Conservation (phyloP, 2,888 invertebrate species). For the Mechanitis mazaeus region DNA sequence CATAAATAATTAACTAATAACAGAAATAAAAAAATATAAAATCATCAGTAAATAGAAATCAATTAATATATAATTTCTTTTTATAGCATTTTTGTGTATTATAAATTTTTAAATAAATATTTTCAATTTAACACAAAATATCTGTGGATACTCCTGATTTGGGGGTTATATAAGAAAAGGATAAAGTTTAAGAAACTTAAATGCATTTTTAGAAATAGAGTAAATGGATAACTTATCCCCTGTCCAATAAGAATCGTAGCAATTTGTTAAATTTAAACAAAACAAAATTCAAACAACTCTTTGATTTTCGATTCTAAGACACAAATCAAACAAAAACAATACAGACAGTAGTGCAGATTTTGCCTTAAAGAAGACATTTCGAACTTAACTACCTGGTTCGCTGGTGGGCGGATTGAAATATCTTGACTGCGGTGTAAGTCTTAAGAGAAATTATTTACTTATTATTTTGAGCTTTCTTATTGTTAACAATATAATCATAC, state of each 20-base stretch:
- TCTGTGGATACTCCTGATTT: no score
- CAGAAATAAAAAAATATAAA: no score
- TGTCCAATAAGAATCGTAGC: background rate
- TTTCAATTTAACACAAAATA: no score
- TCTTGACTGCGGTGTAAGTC: slow-evolving; percentile 35
- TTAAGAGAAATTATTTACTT: slow-evolving; percentile 13
- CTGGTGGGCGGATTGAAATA: slow-evolving; percentile 51
- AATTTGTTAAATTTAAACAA: background rate
- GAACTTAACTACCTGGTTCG: slow-evolving; percentile 46
- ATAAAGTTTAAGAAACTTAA: background rate
- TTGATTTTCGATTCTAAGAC: slow-evolving; percentile 1
- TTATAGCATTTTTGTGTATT: no score
- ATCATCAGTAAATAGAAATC: no score
- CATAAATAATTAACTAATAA: no score
- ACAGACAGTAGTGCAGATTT: slow-evolving; percentile 40
- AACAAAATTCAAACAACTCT: slow-evolving; percentile 2
- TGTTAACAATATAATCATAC: no score
- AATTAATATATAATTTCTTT: no score
- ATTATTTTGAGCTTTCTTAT: no score
- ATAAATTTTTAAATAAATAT: no score
- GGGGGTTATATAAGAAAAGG: background rate
- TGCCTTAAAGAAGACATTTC: slow-evolving; percentile 68
- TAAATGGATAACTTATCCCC: background rate
- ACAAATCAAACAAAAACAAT: slow-evolving; percentile 23
- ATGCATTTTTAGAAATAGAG: background rate